Evolutionary conservation across 2,113 vertebrate genomes (phyloP).

Genomic region (Ranitomeya imitator): DNA sequence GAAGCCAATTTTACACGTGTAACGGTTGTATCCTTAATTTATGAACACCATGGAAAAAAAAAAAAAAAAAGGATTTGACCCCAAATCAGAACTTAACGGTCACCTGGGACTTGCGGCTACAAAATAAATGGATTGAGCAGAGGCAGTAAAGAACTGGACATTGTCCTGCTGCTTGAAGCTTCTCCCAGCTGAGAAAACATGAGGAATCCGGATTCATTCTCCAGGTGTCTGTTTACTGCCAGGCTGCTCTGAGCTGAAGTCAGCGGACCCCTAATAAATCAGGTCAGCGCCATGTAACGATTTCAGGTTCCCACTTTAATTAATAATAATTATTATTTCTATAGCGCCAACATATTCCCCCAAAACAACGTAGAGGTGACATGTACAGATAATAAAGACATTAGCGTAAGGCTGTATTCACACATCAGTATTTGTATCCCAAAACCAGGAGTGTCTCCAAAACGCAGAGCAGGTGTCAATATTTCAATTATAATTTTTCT

Average conservation of each 20-base stretch:
- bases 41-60: not conserved
- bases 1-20: not conserved
- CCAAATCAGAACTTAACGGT: not conserved
- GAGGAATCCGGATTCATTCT: not conserved
- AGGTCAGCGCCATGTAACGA: too few species aligned
- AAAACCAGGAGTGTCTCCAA: too few species aligned
- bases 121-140: conserved; percentile 22
- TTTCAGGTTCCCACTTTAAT: too few species aligned
- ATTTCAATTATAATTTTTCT: too few species aligned
- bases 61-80: not conserved
- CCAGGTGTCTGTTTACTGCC: not conserved
- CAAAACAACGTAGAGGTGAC: too few species aligned
- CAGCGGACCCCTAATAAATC: not conserved
- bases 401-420: too few species aligned
- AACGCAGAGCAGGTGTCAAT: too few species aligned
- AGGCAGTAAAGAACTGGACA: not conserved
- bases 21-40: not conserved
- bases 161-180: not conserved
- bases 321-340: too few species aligned
- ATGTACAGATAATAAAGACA: too few species aligned
- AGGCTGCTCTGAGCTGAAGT: not conserved
- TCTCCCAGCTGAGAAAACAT: conserved; percentile 28
- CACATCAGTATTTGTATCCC: too few species aligned
- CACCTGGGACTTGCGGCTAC: not conserved
- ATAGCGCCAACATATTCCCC: too few species aligned